Evolutionary conservation across 2,113 vertebrate genomes (phyloP), one percentile per base, ranked within the genome.

Genomic region (Elanus axillaris): DNA sequence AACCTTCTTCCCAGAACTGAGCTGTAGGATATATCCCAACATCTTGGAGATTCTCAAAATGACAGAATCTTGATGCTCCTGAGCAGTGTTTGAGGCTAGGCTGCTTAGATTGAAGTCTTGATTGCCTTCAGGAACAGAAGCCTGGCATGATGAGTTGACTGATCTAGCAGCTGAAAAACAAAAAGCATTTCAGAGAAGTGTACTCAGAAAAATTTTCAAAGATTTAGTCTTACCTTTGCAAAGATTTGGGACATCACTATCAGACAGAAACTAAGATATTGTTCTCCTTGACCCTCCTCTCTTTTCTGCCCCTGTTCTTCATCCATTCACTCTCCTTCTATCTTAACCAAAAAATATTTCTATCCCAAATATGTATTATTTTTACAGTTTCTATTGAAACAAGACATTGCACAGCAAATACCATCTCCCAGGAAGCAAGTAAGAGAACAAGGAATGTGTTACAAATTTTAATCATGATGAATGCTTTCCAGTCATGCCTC

Each of bases 391-490:
- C 45, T 83, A 23, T 53, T 36, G 31, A 82, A 96, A 86, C 60
- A 90, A 88, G 48, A 38, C 50, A 82, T 90, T 73, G 62, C 78
- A 87, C 53, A 91, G 91, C 53, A 75, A 94, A 90, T 78, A 47
- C 53, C 25, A 36, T 81, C 38, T 86, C 73, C 60, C 73, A 90
- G 93, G 84, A 94, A 86, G 58, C 12, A 72, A 81, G 40, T 27
- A 81, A 75, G 45, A 85, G 71, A 94, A 76, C 42, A 84, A 87
- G 76, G 82, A 95, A 67, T 2, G 1, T 56, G 48, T 55, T 92
- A 88, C 84, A 96, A 80, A 90, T 93, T 86, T 95, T 90, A 97
- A 89, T 97, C 38, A 34, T 36, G 55, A 73, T 83, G 59, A 84
- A 88, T 84, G 64, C 48, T 96, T 96, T 88, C 63, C 82, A 88